Evolutionary conservation across 1,140 invertebrate species (phyloP).

Genomic region (Penaeus japonicus): DNA sequence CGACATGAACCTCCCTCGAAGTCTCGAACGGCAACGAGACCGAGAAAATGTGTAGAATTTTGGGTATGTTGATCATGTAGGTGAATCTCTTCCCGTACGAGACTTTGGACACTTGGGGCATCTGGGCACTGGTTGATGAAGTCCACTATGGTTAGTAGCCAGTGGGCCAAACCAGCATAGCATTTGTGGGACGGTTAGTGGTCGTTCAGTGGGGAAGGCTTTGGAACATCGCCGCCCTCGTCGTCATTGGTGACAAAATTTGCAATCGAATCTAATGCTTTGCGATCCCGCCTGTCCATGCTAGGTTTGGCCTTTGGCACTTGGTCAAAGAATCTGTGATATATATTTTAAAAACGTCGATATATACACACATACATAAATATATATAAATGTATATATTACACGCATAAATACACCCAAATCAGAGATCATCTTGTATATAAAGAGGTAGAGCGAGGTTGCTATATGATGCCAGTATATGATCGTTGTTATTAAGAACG

Average conservation of each 20-base stretch:
- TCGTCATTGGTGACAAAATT: background rate
- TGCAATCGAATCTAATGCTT: background rate
- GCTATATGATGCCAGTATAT: no score
- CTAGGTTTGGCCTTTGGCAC: constrained; percentile 29
- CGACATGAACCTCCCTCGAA: no score
- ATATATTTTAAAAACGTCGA: background rate
- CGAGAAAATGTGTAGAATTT: no score
- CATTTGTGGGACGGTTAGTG: constrained; percentile 34
- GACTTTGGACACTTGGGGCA: constrained; percentile 22
- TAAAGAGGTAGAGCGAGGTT: no score
- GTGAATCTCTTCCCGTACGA: constrained; percentile 15
- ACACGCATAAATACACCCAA: no score
- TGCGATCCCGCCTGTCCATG: background rate
- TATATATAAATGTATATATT: no score
- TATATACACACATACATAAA: no score
- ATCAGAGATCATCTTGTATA: no score
- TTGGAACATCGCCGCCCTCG: background rate
- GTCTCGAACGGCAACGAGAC: no score
- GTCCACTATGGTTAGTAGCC: constrained; percentile 52
- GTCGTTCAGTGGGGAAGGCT: background rate
- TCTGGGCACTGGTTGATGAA: constrained; percentile 52
- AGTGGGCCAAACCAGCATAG: constrained; percentile 53
- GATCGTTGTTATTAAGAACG: no score
- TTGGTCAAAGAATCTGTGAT: constrained; percentile 36
- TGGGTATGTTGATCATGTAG: background rate